A percentile compares a stretch with the other conserved stretches of the same genome.
phyloP scores from a whole-genome alignment of 2,888 invertebrate species.

The Folsomia manolachei region DNA sequence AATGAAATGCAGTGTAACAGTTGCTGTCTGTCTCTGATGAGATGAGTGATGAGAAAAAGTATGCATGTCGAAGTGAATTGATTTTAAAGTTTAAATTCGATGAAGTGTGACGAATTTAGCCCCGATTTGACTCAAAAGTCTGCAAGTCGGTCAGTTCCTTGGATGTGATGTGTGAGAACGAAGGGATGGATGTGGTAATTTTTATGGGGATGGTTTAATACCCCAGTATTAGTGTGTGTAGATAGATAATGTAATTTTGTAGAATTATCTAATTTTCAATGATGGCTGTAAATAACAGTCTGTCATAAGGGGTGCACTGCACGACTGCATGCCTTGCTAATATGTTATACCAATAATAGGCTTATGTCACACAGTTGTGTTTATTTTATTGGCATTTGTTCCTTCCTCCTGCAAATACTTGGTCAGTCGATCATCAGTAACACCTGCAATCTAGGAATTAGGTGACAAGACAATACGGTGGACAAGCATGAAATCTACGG shows the following conservation, averaged over 20 bases:
- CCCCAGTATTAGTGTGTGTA: no score
- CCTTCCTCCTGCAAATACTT: neutral
- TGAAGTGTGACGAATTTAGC: neutral
- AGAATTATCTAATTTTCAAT: no score
- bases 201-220: no score
- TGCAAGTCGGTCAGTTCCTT: neutral
- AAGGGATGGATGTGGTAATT: no score
- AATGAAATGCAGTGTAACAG: neutral
- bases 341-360: no score
- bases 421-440: no score
- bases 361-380: neutral
- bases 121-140: neutral
- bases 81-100: neutral
- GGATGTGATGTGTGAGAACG: no score
- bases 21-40: neutral
- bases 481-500: neutral
- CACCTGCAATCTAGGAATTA: neutral
- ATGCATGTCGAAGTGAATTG: no score
- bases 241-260: no score
- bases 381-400: neutral
- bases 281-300: no score
- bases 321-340: no score
- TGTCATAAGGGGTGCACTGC: no score
- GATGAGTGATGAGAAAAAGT: neutral
- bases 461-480: neutral